phyloP scores from a whole-genome alignment of 2,113 vertebrate species.

The Pelodiscus sinensis region DNA sequence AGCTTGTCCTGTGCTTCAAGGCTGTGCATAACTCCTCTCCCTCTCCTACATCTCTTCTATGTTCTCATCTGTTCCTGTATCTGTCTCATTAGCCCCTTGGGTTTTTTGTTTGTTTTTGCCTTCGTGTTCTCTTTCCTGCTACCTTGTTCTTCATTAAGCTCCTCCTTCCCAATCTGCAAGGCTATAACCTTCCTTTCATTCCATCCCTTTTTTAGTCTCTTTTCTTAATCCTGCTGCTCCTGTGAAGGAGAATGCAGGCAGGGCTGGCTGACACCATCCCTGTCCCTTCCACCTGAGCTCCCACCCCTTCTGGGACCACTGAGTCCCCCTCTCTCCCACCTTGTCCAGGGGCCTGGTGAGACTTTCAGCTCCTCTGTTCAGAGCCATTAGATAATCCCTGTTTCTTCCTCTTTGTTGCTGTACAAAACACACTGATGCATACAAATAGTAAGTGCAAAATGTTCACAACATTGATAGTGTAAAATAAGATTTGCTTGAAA shows the following conservation, averaged over 20 bases:
- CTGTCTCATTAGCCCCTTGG: background rate
- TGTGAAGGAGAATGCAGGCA: no score
- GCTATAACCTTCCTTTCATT: background rate
- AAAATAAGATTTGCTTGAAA: background rate
- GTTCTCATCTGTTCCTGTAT: background rate
- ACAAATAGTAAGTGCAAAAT: background rate
- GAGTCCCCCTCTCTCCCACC: no score
- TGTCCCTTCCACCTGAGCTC: no score
- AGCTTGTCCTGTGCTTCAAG: background rate
- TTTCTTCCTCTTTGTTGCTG: background rate
- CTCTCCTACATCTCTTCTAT: background rate
- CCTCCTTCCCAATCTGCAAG: background rate
- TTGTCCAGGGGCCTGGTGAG: no score
- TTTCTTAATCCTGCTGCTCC: background rate
- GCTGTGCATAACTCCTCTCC: background rate
- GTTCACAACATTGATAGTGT: fast-evolving
- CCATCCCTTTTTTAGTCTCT: background rate
- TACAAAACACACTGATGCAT: background rate
- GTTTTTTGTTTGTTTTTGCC: background rate
- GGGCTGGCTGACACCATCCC: no score
- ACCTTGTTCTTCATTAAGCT: background rate
- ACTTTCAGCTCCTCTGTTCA: background rate
- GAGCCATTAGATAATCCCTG: background rate
- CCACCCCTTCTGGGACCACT: no score
- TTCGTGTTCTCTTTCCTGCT: background rate